Base-by-base conservation (phyloP, 2,113 vertebrate species). In the Thomomys bottae region DNA sequence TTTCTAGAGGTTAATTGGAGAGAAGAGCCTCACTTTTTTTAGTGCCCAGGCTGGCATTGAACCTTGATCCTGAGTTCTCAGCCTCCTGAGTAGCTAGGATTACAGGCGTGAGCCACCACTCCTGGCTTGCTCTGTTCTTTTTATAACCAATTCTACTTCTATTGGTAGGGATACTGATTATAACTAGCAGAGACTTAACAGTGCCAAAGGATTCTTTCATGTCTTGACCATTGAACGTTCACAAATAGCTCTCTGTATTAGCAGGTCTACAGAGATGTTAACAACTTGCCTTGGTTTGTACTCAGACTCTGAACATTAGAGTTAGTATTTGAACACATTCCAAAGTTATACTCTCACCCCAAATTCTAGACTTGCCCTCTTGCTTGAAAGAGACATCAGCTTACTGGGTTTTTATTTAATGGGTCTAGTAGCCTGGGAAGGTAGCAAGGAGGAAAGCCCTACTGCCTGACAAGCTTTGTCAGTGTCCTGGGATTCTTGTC, bases 191-290 rank as follows among this genome's bases (percentile, higher is more conserved):
- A 26, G 0, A 9, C 42, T 76, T 72, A 72, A 30, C 32, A 80
- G 57, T 87, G 73, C 71, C 36, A 81, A 63, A 78, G 49, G 77
- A 63, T 30, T 61, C 79, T 88, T 93, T 90, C 8, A 23, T 34
- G 18, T 90, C 34, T 34, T 40, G 11, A 6, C 49, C 34, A 73
- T 7, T 81, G 63, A 72, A 36, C 77, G 38, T 17, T 89, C 73
- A 90, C 68, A 83, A 24, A 26, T 77, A 57, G 40, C 23, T 5
- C 45, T 89, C 3, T 79, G 15, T 36, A 23, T 11, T 70, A 79
- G 42, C 30, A 63, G 49, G 24, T 76, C 54, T 34, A 63, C 38
- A 77, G 63, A 78, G n/a, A 24, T 63, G 15, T 82, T 89, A 79
- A 54, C 8, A 38, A 6, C 42, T 45, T 42, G 70, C 40, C 54